These are phyloP conservation scores for Eptatretus burgeri DNA, from an alignment of 2,113 vertebrate genomes.

Conservation along the genomic window DNA sequence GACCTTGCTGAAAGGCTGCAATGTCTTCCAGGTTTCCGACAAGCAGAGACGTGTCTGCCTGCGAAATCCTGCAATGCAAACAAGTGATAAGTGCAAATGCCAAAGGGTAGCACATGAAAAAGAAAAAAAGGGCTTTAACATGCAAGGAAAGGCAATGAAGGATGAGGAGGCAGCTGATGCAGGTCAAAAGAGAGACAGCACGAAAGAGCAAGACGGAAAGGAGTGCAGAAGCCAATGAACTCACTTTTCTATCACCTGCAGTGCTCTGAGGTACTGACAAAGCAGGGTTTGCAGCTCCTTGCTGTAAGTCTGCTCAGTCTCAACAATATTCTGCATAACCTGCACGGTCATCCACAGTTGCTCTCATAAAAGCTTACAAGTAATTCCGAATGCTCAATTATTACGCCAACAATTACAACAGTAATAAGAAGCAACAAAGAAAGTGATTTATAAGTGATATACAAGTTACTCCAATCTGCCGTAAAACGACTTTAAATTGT, in stretches of 20 bases:
- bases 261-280: constrained; percentile 47
- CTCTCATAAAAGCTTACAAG: neutral
- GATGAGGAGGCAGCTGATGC: no score
- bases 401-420: neutral
- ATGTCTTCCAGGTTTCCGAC: constrained; percentile 79
- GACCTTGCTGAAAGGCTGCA: constrained; percentile 53
- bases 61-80: constrained; percentile 26
- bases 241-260: constrained; percentile 82
- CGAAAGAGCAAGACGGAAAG: no score
- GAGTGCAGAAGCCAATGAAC: no score
- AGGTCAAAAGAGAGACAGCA: no score
- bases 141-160: neutral
- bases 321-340: constrained; percentile 89
- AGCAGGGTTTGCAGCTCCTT: constrained; percentile 69
- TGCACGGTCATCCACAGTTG: constrained; percentile 14
- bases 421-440: constrained; percentile 8
- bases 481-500: no score
- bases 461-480: neutral
- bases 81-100: no score
- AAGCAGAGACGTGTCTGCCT: constrained; percentile 30
- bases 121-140: constrained; percentile 8
- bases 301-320: constrained; percentile 69
- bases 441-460: neutral
- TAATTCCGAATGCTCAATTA: neutral
- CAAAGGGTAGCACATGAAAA: no score